These are phyloP conservation scores for Olivierus martensii DNA, from an alignment of 1,140 invertebrate species.

Conservation along the genomic window DNA sequence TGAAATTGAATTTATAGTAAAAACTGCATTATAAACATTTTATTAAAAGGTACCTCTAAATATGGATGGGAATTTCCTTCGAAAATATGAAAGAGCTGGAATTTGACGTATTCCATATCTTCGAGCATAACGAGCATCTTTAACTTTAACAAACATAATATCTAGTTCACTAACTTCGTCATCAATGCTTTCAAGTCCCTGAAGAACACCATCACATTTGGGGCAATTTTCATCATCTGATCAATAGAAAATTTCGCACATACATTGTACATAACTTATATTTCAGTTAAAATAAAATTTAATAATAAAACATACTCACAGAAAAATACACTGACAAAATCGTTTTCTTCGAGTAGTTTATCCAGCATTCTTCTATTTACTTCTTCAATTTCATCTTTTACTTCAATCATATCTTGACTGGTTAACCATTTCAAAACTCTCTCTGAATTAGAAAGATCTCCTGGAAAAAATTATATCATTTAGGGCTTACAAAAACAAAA, in stretches of 20 bases:
- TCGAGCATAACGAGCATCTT: slow-evolving; percentile 71
- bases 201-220: slow-evolving; percentile 60
- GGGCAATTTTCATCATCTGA: slow-evolving; percentile 48
- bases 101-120: slow-evolving; percentile 88
- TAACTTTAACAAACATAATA: slow-evolving; percentile 90
- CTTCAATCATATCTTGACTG: slow-evolving; percentile 86
- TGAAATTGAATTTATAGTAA: no score
- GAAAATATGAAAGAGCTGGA: slow-evolving; percentile 81
- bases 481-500: slow-evolving; percentile 41
- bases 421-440: slow-evolving; percentile 77
- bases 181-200: slow-evolving; percentile 79
- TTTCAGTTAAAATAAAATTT: no score
- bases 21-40: no score
- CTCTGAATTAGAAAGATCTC: slow-evolving; percentile 71
- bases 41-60: slow-evolving; percentile 67
- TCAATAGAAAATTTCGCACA: slow-evolving; percentile 18
- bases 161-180: slow-evolving; percentile 85
- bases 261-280: no score
- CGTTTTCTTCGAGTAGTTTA: slow-evolving; percentile 82
- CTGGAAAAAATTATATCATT: slow-evolving; percentile 51
- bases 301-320: slow-evolving; percentile 48
- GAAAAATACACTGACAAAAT: slow-evolving; percentile 87
- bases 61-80: slow-evolving; percentile 82
- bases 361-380: slow-evolving; percentile 90
- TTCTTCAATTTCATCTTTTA: slow-evolving; percentile 92